These are phyloP conservation scores for Suncus etruscus DNA, from an alignment of 2,113 vertebrate species.

Conservation along the genomic window DNA sequence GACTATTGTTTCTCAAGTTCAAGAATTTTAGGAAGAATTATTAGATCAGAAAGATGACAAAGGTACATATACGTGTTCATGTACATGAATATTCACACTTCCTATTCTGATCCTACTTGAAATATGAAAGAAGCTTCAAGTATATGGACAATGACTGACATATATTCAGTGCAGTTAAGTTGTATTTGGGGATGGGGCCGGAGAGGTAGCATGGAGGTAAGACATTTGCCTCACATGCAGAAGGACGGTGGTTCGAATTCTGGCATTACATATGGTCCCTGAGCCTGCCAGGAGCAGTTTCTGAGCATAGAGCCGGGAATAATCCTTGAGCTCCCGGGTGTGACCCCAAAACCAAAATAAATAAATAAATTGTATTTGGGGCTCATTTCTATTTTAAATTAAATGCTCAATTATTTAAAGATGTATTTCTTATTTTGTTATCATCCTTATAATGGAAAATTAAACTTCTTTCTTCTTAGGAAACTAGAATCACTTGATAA, in stretches of 20 bases:
- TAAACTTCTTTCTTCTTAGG: too few species aligned
- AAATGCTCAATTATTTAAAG: conserved; percentile 32
- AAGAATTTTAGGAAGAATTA: conserved; percentile 3
- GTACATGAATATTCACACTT: neutral
- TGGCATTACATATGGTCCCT: too few species aligned
- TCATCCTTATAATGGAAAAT: conserved; percentile 5
- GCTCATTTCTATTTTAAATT: conserved; percentile 41
- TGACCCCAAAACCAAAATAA: too few species aligned
- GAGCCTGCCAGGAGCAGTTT: too few species aligned
- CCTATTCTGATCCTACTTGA: neutral
- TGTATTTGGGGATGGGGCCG: conserved; percentile 6
- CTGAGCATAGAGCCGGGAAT: too few species aligned
- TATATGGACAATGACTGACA: neutral
- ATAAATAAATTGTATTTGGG: conserved; percentile 20
- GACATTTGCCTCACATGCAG: too few species aligned
- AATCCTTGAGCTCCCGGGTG: too few species aligned
- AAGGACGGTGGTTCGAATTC: too few species aligned
- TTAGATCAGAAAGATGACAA: conserved; percentile 16
- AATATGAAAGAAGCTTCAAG: conserved; percentile 22
- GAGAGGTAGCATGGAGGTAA: too few species aligned
- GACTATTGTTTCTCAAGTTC: neutral
- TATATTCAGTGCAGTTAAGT: conserved; percentile 3
- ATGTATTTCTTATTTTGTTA: conserved; percentile 11
- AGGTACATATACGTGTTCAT: neutral
- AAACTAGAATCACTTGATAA: conserved; percentile 32